Percentiles rank a stretch among this genome's conserved stretches.
These are phyloP conservation scores for Trichogramma dendrolimi DNA, from an alignment of 2,888 invertebrate species.

Conservation along the genomic window DNA sequence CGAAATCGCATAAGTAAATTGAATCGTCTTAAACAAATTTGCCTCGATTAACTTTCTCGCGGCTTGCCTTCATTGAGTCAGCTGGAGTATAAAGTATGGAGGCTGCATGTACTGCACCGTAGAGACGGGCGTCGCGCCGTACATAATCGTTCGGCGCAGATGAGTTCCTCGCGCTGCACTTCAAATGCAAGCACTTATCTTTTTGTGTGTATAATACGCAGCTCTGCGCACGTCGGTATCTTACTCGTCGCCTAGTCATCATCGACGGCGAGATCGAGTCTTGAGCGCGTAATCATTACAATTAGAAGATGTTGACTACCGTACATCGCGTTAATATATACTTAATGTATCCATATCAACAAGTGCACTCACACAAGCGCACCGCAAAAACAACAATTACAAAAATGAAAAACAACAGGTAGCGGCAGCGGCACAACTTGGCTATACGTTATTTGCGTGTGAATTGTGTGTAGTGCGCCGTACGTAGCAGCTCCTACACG, in stretches of 20 bases:
- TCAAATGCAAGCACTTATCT: no score
- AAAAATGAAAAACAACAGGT: no score
- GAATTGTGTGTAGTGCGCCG: no score
- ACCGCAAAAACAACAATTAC: no score
- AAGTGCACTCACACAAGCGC: no score
- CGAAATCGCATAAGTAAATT: conserved; percentile 16
- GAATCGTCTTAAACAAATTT: conserved; percentile 26
- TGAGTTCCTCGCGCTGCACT: conserved; percentile 15
- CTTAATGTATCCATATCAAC: no score
- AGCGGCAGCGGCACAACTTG: no score
- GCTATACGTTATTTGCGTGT: no score
- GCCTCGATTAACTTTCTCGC: conserved; percentile 25
- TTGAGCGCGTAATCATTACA: conserved; percentile 17
- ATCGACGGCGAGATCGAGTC: conserved; percentile 10
- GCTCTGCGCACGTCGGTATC: neutral
- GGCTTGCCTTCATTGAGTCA: neutral
- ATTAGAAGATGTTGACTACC: conserved; percentile 3
- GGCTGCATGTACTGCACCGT: neutral
- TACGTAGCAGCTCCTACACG: no score
- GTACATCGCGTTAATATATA: no score
- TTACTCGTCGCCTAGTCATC: neutral
- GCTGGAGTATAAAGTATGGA: no score
- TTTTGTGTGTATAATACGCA: no score
- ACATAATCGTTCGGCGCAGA: conserved; percentile 3
- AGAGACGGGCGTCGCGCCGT: conserved; percentile 1